Evolutionary conservation across 2,888 invertebrate species (phyloP), one percentile per base, ranked within the genome.

Genomic region (Rotaria socialis): DNA sequence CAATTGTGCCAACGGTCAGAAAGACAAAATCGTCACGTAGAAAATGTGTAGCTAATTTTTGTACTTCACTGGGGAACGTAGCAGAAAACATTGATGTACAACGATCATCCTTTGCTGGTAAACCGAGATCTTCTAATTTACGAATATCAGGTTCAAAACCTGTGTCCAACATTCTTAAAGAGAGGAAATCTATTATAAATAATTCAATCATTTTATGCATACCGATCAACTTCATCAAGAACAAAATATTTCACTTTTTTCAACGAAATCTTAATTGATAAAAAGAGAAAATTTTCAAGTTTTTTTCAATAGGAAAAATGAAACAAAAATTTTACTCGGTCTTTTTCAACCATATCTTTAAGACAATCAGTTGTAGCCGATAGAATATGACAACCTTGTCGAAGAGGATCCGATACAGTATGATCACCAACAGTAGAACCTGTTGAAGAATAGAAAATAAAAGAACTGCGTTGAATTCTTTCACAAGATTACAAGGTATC

Each of bases 1-100:
- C 98, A 0, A 97, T 94, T 16, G 95, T 94, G 75, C 97, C 98
- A 35, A 97, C 94, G 0, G 95, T 93, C 14, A 97, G 93, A 90
- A 96, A 97, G n/a, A 96, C 90, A 90, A 97, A 96, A 47, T 80
- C 14, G 87, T 94, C 92, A 47, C 91, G 90, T 27, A 97, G 92
- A 90, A 95, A 96, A 85, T 94, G 93, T 0, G 93, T 93, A 0
- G 96, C 96, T 88, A 96, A 91, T 84, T 93, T 93, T 91, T 97
- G 97, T 27, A 95, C 93, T 87, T 91, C 93, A 74, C 93, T 92
- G 0, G 94, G 94, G 89, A 95, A 95, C 0, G 95, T 95, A 0
- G 95, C 95, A 14, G 94, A 94, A 89, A 94, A 95, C 94, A 95
- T 94, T 0, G 94, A 91, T 0, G 94, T 94, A 89, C 92, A 91